phyloP scores from a whole-genome alignment of 1,140 invertebrate genomes.

The Drosophila asahinai region DNA sequence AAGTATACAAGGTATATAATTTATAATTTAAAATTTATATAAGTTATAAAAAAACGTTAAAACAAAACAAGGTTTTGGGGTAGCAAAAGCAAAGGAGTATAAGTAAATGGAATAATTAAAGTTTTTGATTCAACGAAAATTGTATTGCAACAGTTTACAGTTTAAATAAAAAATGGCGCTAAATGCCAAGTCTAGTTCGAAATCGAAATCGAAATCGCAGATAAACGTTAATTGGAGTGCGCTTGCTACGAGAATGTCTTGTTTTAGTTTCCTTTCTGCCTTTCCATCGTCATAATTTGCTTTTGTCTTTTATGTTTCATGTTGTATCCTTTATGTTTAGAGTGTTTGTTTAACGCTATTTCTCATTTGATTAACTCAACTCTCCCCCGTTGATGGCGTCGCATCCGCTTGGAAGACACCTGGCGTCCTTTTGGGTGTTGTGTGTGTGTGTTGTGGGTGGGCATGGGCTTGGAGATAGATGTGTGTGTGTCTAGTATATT shows the following conservation, averaged over 20 bases:
- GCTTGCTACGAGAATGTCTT: slow-evolving; percentile 62
- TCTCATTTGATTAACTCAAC: slow-evolving; percentile 37
- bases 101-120: slow-evolving; percentile 32
- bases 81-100: slow-evolving; percentile 59
- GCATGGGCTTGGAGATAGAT: slow-evolving; percentile 17
- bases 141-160: slow-evolving; percentile 71
- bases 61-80: slow-evolving; percentile 53
- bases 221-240: slow-evolving; percentile 63
- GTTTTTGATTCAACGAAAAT: slow-evolving; percentile 44
- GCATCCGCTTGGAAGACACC: slow-evolving; percentile 69
- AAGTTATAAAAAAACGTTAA: slow-evolving; percentile 36
- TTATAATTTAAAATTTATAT: slow-evolving; percentile 40
- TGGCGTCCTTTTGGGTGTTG: slow-evolving; percentile 56
- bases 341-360: slow-evolving; percentile 43
- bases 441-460: slow-evolving; percentile 37
- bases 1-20: slow-evolving; percentile 18
- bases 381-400: slow-evolving; percentile 43
- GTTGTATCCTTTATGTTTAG: slow-evolving; percentile 26
- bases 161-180: slow-evolving; percentile 33
- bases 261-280: slow-evolving; percentile 37
- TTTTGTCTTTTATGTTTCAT: slow-evolving; percentile 53
- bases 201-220: slow-evolving; percentile 29
- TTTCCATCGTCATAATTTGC: slow-evolving; percentile 27
- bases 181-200: slow-evolving; percentile 47
- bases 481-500: slow-evolving; percentile 58